These are phyloP conservation scores for Henricia sp. DNA, from an alignment of 53 echinoderm and acorn worm species.

Conservation along the genomic window DNA sequence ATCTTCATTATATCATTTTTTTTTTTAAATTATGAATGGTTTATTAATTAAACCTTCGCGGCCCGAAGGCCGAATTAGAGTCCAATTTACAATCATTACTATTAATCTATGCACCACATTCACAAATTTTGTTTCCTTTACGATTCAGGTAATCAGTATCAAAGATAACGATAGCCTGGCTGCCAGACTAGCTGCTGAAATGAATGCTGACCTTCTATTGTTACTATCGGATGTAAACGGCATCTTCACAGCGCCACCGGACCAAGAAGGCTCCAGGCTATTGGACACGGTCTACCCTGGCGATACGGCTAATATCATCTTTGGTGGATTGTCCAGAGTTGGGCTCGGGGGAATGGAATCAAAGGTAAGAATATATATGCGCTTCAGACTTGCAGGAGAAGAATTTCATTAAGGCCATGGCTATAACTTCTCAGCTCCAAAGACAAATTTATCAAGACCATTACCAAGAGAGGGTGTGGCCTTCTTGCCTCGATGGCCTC, in stretches of 20 bases:
- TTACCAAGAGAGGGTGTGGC: too few relatives aligned
- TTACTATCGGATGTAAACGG: constrained; percentile 92
- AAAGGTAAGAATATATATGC: constrained; percentile 68
- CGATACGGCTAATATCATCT: constrained; percentile 81
- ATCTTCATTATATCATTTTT: too few relatives aligned
- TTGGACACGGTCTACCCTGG: constrained; percentile 93
- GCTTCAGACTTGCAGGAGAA: too few relatives aligned
- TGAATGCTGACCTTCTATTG: constrained; percentile 89
- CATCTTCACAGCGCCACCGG: constrained; percentile 85
- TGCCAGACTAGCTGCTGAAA: constrained; percentile 91
- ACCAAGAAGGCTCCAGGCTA: constrained; percentile 80
- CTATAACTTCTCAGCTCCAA: too few relatives aligned
- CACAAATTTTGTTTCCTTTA: background rate
- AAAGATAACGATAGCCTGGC: constrained; percentile 99
- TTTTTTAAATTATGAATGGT: too few relatives aligned
- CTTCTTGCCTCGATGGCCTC: background rate
- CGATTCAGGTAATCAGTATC: constrained; percentile 87
- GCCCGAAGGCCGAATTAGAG: too few relatives aligned
- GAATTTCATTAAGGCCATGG: too few relatives aligned
- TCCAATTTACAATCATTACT: too few relatives aligned
- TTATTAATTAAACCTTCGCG: too few relatives aligned
- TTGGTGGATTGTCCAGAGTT: constrained; percentile 86
- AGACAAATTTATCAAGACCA: too few relatives aligned
- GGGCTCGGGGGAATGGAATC: constrained; percentile 98
- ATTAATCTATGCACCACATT: background rate